phyloP scores from a whole-genome alignment of 2,113 vertebrate species.

The Cryptotis parvus region DNA sequence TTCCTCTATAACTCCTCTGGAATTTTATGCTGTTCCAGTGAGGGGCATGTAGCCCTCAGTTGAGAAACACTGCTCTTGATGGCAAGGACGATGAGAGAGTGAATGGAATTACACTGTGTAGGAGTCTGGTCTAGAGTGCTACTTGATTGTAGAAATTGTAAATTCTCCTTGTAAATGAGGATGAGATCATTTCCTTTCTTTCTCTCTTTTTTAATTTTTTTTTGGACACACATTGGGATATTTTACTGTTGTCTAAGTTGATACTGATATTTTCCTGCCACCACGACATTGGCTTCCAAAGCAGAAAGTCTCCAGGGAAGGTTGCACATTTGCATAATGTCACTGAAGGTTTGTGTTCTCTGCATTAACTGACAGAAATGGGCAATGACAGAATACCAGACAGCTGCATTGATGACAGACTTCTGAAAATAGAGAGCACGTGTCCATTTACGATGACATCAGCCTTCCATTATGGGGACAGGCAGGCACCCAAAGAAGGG shows the following conservation, averaged over 20 bases:
- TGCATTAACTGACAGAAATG: constrained; percentile 70
- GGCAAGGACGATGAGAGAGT: not conserved
- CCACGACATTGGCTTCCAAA: constrained; percentile 54
- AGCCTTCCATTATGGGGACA: constrained; percentile 62
- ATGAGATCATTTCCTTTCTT: constrained; percentile 7
- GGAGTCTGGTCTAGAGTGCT: constrained; percentile 27
- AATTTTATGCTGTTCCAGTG: too few relatives aligned
- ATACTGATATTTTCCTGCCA: constrained; percentile 52
- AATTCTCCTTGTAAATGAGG: constrained; percentile 54
- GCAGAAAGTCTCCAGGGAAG: constrained; percentile 73
- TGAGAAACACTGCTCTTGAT: not conserved
- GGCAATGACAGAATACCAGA: constrained; percentile 65
- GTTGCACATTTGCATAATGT: constrained; percentile 77
- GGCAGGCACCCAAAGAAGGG: constrained; percentile 19
- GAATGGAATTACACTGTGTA: not conserved
- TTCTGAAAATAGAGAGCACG: constrained; percentile 69
- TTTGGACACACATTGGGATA: constrained; percentile 41
- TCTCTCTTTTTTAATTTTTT: not conserved
- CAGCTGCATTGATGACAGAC: constrained; percentile 63
- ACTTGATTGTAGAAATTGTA: constrained; percentile 25
- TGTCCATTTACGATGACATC: constrained; percentile 67
- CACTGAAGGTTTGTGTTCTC: constrained; percentile 59
- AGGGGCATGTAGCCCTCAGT: not conserved
- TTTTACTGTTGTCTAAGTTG: constrained; percentile 55
- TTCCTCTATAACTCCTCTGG: too few relatives aligned